phyloP scores from a whole-genome alignment of 1,140 invertebrate species.

The Bombus terrestris region DNA sequence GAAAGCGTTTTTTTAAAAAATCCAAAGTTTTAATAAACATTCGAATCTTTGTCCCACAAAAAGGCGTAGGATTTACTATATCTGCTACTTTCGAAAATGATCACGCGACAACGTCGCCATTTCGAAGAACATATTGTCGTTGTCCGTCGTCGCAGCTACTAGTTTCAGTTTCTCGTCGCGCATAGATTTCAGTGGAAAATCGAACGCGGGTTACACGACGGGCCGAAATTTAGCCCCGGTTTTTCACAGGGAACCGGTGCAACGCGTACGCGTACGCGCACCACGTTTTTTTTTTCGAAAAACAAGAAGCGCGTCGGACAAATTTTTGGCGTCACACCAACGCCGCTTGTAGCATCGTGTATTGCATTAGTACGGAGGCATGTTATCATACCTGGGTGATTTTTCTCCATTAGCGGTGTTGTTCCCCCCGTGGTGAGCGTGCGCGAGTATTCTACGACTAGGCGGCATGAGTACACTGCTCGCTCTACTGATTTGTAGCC shows the following conservation, averaged over 20 bases:
- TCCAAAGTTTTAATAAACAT: neutral
- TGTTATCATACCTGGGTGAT: conserved; percentile 69
- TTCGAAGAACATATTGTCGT: neutral
- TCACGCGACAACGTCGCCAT: neutral
- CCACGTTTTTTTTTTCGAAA: neutral
- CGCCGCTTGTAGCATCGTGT: conserved; percentile 59
- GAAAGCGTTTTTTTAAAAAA: no score
- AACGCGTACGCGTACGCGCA: neutral
- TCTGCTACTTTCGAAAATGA: neutral
- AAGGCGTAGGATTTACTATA: neutral
- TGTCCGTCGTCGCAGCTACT: neutral
- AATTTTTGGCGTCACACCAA: conserved; percentile 31
- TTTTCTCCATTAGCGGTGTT: conserved; percentile 70
- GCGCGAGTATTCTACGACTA: conserved; percentile 43
- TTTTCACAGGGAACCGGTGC: neutral
- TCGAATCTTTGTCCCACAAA: neutral
- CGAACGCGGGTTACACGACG: conserved; percentile 5
- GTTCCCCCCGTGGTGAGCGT: conserved; percentile 31
- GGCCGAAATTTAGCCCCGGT: conserved; percentile 22
- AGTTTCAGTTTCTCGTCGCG: neutral
- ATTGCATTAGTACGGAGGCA: conserved; percentile 66
- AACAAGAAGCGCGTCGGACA: conserved; percentile 15
- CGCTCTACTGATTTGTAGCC: conserved; percentile 65
- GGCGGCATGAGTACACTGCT: conserved; percentile 49
- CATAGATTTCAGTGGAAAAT: conserved; percentile 30